phyloP scores from a whole-genome alignment of 1,140 invertebrate species.

The Carposina sasakii region DNA sequence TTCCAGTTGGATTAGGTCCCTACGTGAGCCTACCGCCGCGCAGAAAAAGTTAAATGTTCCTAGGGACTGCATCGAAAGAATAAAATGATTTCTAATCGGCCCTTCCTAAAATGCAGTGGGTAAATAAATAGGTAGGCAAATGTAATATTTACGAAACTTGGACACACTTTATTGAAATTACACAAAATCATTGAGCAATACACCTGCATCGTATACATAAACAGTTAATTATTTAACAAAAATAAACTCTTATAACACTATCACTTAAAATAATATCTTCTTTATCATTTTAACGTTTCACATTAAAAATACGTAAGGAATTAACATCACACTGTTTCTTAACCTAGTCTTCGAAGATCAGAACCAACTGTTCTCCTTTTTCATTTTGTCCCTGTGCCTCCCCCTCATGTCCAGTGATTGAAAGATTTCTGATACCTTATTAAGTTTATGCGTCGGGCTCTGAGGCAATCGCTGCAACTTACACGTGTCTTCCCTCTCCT shows the following conservation, averaged over 20 bases:
- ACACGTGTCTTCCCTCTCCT: constrained; percentile 32
- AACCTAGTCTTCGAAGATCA: constrained; percentile 25
- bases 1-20: too few species aligned
- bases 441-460: constrained; percentile 46
- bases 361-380: constrained; percentile 68
- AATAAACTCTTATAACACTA: constrained; percentile 32
- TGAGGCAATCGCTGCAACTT: constrained; percentile 44
- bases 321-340: constrained; percentile 22
- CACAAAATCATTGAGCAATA: constrained; percentile 60
- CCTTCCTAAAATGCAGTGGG: constrained; percentile 9
- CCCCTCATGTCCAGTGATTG: constrained; percentile 55
- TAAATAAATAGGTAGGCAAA: too few species aligned
- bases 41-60: too few species aligned
- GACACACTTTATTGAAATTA: constrained; percentile 32
- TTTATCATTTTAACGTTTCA: constrained; percentile 20
- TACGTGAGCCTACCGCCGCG: too few species aligned
- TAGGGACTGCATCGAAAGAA: too few species aligned
- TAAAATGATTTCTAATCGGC: not conserved
- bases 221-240: constrained; percentile 25
- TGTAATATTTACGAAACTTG: constrained; percentile 13
- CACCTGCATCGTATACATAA: constrained; percentile 24
- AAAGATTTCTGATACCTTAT: constrained; percentile 58
- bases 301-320: constrained; percentile 29
- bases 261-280: constrained; percentile 26
- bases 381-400: constrained; percentile 49